Evolutionary conservation across 2,888 invertebrate genomes (phyloP).

Genomic region (Deilephila elpenor): DNA sequence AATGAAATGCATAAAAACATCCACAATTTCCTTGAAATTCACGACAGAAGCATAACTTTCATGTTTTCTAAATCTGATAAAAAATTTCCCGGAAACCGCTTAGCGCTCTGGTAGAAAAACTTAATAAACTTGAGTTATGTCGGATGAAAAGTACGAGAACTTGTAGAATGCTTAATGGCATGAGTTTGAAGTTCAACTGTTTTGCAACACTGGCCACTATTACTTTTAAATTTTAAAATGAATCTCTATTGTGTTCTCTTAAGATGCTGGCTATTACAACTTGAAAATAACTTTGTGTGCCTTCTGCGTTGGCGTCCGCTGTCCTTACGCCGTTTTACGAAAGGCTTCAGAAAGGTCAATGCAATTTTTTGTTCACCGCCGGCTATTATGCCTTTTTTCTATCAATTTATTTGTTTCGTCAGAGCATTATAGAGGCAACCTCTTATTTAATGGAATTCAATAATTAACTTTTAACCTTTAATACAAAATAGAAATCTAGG

Average conservation of each 20-base stretch:
- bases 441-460: no score
- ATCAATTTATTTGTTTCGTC: no score
- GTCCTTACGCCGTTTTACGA: background rate
- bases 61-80: background rate
- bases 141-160: background rate
- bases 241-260: background rate
- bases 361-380: no score
- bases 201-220: background rate
- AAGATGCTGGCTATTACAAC: background rate
- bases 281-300: background rate
- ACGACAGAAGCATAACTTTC: background rate
- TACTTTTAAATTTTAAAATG: background rate
- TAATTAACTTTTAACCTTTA: no score
- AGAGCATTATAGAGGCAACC: no score
- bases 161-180: conserved; percentile 8
- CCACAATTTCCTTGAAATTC: background rate
- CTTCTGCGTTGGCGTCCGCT: background rate
- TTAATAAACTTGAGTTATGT: background rate
- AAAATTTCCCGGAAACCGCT: background rate
- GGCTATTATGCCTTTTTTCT: no score
- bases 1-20: no score
- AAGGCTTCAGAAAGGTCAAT: background rate
- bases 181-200: background rate
- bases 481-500: no score
- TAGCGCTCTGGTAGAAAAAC: background rate